Conservation (phyloP, 2,797 vertebrate genomes). For the Cossypha caffra region DNA sequence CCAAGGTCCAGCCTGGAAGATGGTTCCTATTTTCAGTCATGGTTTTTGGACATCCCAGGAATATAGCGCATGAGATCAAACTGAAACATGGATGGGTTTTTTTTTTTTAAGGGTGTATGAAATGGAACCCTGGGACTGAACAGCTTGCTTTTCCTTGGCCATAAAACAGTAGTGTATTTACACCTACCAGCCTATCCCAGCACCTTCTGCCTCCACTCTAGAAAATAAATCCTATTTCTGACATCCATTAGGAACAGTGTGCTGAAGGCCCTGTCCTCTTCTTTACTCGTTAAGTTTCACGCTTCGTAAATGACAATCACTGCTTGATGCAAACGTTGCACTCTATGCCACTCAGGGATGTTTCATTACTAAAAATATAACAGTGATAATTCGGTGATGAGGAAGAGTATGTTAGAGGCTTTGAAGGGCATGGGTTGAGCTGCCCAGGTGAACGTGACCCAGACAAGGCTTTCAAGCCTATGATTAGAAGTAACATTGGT, state of each 20-base stretch:
- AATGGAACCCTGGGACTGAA: slow-evolving; percentile 21
- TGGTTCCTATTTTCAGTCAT: not conserved
- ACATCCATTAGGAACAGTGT: not conserved
- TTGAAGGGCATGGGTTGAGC: slow-evolving; percentile 44
- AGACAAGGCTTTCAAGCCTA: slow-evolving; percentile 91
- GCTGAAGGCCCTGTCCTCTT: slow-evolving; percentile 1
- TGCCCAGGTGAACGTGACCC: slow-evolving; percentile 75
- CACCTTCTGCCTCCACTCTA: slow-evolving; percentile 25
- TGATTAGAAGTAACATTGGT: slow-evolving; percentile 6
- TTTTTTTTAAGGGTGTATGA: not conserved
- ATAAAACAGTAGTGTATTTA: not conserved
- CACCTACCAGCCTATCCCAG: not conserved
- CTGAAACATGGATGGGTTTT: not conserved
- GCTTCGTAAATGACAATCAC: slow-evolving; percentile 94
- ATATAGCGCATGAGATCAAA: not conserved
- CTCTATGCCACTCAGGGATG: slow-evolving; percentile 96
- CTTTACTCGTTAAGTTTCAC: slow-evolving; percentile 65
- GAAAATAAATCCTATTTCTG: not conserved
- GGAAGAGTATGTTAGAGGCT: slow-evolving; percentile 75
- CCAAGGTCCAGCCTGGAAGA: not conserved
- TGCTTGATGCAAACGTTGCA: slow-evolving; percentile 85
- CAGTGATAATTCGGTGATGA: slow-evolving; percentile 54
- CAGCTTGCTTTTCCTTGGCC: slow-evolving; percentile 1
- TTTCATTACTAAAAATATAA: slow-evolving; percentile 82
- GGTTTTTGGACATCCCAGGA: not conserved